These are phyloP conservation scores for Dinothrombium tinctorium DNA, from an alignment of 1,140 invertebrate genomes.

Conservation along the genomic window DNA sequence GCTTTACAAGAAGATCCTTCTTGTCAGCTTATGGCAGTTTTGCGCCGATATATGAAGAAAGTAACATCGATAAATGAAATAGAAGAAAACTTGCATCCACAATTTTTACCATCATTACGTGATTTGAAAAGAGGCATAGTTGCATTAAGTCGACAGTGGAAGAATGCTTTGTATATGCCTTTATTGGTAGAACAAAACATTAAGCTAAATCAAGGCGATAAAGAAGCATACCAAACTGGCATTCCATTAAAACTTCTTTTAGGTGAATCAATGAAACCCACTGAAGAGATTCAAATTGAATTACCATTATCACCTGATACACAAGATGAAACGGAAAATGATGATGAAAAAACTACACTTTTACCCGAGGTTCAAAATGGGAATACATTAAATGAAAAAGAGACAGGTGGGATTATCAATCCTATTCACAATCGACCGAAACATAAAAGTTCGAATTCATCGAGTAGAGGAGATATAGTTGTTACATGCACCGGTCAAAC, in stretches of 20 bases:
- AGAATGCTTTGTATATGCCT: constrained; percentile 82
- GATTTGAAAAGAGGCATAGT: constrained; percentile 70
- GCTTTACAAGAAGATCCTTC: constrained; percentile 85
- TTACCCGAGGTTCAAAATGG: no score
- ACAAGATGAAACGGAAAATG: not conserved
- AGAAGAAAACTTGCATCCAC: constrained; percentile 55
- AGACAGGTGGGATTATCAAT: no score
- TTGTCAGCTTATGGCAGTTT: constrained; percentile 67
- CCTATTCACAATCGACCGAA: no score
- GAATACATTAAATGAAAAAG: no score
- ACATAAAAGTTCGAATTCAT: no score
- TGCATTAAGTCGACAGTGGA: constrained; percentile 81
- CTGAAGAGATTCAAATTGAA: not conserved
- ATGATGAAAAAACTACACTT: constrained; percentile 1
- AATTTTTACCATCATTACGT: constrained; percentile 57
- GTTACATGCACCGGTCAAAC: no score
- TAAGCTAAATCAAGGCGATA: not conserved
- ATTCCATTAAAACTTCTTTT: not conserved
- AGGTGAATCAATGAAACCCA: not conserved
- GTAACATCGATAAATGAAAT: constrained; percentile 39
- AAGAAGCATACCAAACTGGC: not conserved
- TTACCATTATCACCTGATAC: not conserved
- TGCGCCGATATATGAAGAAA: constrained; percentile 58
- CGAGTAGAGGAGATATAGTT: no score
- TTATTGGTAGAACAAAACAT: constrained; percentile 20